These are phyloP conservation scores for Pollachius pollachius DNA, from an alignment of 2,113 vertebrate species.

Conservation along the genomic window DNA sequence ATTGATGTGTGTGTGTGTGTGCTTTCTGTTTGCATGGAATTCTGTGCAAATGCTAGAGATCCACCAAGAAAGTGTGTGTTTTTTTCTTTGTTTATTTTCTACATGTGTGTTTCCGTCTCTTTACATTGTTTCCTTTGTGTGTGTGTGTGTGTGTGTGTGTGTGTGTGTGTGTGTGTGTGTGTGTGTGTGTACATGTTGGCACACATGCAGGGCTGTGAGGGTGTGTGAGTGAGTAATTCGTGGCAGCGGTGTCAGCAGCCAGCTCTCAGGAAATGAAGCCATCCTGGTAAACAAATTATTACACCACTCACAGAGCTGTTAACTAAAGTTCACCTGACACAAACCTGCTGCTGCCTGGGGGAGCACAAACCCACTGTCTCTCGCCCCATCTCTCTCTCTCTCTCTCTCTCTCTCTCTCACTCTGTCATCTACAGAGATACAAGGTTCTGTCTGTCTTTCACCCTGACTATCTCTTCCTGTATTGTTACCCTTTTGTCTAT, in stretches of 20 bases:
- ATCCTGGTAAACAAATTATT: slow-evolving; percentile 48
- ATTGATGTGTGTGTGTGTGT: neutral
- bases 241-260: slow-evolving; percentile 48
- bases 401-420: neutral
- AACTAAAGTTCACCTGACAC: slow-evolving; percentile 35
- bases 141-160: neutral
- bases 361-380: neutral
- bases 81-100: too few species aligned
- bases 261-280: slow-evolving; percentile 28
- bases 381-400: neutral
- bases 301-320: slow-evolving; percentile 38
- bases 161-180: neutral
- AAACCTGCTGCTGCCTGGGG: slow-evolving; percentile 22
- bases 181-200: neutral
- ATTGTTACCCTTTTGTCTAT: neutral
- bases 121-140: neutral
- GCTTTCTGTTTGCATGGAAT: neutral
- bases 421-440: neutral
- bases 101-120: neutral
- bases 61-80: neutral
- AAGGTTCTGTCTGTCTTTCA: neutral
- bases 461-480: neutral
- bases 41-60: neutral
- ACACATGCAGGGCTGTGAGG: neutral
- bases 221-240: slow-evolving; percentile 5